These are phyloP conservation scores for Harpalus rubripes DNA, from an alignment of 2,888 invertebrate genomes.

Conservation along the genomic window DNA sequence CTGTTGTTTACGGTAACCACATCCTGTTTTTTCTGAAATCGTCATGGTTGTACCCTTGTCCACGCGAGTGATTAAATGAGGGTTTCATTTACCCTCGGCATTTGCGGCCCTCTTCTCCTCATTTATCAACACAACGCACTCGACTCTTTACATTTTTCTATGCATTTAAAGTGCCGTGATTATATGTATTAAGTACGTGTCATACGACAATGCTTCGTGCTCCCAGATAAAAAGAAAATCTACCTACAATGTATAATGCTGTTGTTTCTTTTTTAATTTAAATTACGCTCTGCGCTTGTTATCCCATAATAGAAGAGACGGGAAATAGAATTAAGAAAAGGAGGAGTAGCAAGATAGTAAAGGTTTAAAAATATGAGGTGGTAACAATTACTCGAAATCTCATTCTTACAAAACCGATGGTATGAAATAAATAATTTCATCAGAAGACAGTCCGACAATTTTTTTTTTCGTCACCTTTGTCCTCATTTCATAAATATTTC, in stretches of 20 bases:
- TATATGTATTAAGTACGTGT: constrained; percentile 50
- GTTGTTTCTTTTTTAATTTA: constrained; percentile 3
- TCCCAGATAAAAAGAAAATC: neutral
- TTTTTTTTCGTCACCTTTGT: too few relatives aligned
- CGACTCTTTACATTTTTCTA: constrained; percentile 52
- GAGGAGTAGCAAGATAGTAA: neutral
- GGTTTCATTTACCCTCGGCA: constrained; percentile 35
- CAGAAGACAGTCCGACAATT: too few relatives aligned
- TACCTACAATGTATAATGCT: neutral
- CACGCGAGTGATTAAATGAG: constrained; percentile 26
- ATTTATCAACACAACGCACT: constrained; percentile 45
- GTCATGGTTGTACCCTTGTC: constrained; percentile 24
- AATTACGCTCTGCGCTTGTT: neutral
- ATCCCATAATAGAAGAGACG: neutral
- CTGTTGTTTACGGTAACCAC: neutral
- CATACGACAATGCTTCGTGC: neutral
- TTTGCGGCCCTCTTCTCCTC: neutral
- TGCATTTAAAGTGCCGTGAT: constrained; percentile 58
- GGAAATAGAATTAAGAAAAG: neutral
- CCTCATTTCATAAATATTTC: too few relatives aligned
- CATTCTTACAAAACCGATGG: too few relatives aligned
- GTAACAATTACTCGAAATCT: too few relatives aligned
- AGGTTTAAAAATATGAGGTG: too few relatives aligned
- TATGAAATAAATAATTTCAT: too few relatives aligned
- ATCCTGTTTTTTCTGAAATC: constrained; percentile 8